A percentile compares a stretch with the other conserved stretches of the same genome.
These are phyloP conservation scores for Spheniscus mendiculus DNA, from an alignment of 2,113 vertebrate genomes.

Conservation along the genomic window DNA sequence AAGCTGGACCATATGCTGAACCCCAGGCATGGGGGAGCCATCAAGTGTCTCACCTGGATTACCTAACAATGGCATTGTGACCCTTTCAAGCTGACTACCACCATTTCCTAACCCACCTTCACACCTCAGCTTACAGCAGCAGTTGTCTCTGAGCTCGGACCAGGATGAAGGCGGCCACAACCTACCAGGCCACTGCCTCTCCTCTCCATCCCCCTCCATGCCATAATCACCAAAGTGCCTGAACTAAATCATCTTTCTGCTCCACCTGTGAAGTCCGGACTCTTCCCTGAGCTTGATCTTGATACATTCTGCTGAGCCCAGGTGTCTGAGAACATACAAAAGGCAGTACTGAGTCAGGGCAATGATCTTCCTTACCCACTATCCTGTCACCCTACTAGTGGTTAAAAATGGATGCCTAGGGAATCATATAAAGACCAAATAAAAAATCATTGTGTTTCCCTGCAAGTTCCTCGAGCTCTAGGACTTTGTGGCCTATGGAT, in stretches of 20 bases:
- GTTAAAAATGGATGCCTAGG: background rate
- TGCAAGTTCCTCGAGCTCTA: background rate
- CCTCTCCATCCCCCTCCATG: background rate
- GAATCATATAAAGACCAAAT: background rate
- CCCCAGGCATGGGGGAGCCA: background rate
- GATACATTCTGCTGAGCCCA: background rate
- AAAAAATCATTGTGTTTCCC: background rate
- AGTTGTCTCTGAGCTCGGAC: background rate
- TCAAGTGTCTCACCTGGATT: background rate
- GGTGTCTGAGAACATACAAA: background rate
- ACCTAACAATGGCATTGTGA: fast-evolving
- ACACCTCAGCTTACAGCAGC: background rate
- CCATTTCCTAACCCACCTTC: background rate
- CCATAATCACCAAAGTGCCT: background rate
- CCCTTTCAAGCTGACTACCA: background rate
- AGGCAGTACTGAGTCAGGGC: background rate
- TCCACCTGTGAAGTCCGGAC: background rate
- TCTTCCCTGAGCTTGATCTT: background rate
- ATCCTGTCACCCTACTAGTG: background rate
- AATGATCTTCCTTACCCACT: background rate
- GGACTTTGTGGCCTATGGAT: background rate
- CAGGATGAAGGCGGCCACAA: background rate
- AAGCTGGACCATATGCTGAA: background rate
- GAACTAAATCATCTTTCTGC: background rate
- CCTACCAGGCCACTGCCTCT: background rate